Base-by-base conservation (phyloP, 35 echinoderm and acorn worm genomes). In the Eucidaris tribuloides region DNA sequence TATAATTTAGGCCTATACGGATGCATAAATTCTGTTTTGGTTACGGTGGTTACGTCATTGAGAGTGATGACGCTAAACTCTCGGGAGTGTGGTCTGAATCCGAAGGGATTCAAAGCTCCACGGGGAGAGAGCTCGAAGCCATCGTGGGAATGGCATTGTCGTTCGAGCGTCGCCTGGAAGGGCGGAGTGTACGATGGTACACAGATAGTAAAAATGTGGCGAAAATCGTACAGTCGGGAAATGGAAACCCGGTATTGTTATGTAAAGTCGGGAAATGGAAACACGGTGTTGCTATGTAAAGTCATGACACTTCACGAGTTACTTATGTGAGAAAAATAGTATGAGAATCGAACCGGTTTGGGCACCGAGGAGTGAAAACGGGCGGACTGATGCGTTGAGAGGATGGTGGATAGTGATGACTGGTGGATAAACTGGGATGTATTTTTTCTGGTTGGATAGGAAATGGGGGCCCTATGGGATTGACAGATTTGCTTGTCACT, bases 161-260 rank as follows among this genome's bases (percentile, higher is more conserved):
- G 5, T 17, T 60, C 45, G 36, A 39, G 19, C 4, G 36, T 22
- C 19, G 17, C 50, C 50, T 82, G 27, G 18, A 61, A 39, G 50
- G 50, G 15, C 58, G 23, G 27, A 60, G 13, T 7, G 57, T 82
- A 0, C 33, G 36, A 60, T 60, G 46, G 55, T 62, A 60, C 36
- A 82, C 79, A 39, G 79, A 82, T 35, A 82, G 62, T 38, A 22
- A 82, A 62, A 61, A 61, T 39, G 79, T 82, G 34, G n/a, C n/a
- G n/a, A n/a, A n/a, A n/a, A n/a, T n/a, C n/a, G n/a, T n/a, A n/a
- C n/a, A n/a, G n/a, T n/a, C n/a, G n/a, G n/a, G n/a, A n/a, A n/a
- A n/a, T n/a, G n/a, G n/a, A n/a, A n/a, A n/a, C n/a, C n/a, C n/a
- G 50, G 62, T 14, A 62, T 82, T 60, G 25, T 32, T 32, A 3